phyloP scores from a whole-genome alignment of 2,113 vertebrate genomes.

The Sebastes fasciatus region DNA sequence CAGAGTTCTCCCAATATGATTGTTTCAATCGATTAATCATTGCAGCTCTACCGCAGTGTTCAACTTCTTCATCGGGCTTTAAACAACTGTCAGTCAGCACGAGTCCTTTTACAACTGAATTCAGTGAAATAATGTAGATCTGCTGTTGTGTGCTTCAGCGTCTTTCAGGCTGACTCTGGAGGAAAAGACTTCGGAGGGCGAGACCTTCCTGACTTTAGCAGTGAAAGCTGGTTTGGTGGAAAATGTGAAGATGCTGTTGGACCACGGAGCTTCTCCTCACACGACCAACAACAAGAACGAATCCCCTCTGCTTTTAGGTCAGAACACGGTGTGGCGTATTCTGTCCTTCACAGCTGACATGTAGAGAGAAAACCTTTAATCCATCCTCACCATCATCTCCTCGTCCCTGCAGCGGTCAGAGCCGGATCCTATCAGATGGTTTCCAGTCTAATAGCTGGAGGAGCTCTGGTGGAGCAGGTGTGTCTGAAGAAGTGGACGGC shows the following conservation, averaged over 20 bases:
- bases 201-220: conserved; percentile 87
- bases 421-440: conserved; percentile 84
- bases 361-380: background rate
- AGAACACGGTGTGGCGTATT: background rate
- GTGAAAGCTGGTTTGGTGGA: conserved; percentile 80
- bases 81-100: background rate
- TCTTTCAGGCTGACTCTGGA: conserved; percentile 79
- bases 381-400: background rate
- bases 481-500: conserved; percentile 88
- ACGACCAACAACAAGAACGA: conserved; percentile 86
- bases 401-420: conserved; percentile 82
- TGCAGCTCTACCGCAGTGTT: background rate
- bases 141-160: conserved; percentile 20
- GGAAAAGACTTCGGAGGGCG: conserved; percentile 85
- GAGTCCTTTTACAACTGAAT: background rate
- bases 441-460: conserved; percentile 82
- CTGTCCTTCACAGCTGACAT: background rate
- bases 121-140: background rate
- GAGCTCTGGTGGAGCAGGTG: conserved; percentile 84
- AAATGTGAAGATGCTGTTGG: conserved; percentile 84
- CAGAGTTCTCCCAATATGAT: no score
- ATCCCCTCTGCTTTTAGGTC: conserved; percentile 87
- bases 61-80: background rate
- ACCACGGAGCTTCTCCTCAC: conserved; percentile 85
- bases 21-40: no score